Base-by-base conservation (phyloP, 2,113 vertebrate species). In the Mirza zaza region DNA sequence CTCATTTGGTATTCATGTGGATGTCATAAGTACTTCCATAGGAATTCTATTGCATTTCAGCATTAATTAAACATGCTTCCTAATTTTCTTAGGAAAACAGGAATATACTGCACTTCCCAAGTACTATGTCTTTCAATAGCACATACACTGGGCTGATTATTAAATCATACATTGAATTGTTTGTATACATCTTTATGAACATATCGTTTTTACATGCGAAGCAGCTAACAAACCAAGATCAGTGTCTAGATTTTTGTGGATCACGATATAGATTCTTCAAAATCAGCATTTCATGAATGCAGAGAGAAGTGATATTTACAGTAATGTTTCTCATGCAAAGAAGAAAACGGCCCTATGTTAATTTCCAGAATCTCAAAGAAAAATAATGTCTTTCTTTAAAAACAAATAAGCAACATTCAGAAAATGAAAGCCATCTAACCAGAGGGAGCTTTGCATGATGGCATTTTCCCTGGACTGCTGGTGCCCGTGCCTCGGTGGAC, bases 11-110 rank as follows among this genome's bases (percentile, higher is more conserved):
- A 98, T 98, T 98, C 98, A 91, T 91, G 73, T 90, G 90, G 96
- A 97, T 97, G 96, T 96, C 52, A 18, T 96, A 97, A 98, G 97
- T 97, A 90, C 96, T 98, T 98, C 86, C 95, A 96, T 90, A 52
- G 93, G 96, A 98, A 98, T 98, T 98, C 94, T 88, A 13, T 63
- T 96, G 93, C 97, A 98, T 97, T 98, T 98, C 96, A 97, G 96
- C 79, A 97, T 98, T 98, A 98, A 98, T 98, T 98, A 98, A 96
- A 97, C 50, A 91, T 91, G 79, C 89, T 97, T 95, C 80, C 96
- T 98, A 96, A 97, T 98, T 98, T 98, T 98, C 76, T 2, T 85
- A 86, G 95, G 83, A 98, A 98, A 98, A 95, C 52, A 92, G 93
- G 89, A 88, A 95, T 29, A 4, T 94, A 91, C 84, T 95, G 89